Conservation (phyloP, 2,888 invertebrate genomes). For the Anticlea derivata region DNA sequence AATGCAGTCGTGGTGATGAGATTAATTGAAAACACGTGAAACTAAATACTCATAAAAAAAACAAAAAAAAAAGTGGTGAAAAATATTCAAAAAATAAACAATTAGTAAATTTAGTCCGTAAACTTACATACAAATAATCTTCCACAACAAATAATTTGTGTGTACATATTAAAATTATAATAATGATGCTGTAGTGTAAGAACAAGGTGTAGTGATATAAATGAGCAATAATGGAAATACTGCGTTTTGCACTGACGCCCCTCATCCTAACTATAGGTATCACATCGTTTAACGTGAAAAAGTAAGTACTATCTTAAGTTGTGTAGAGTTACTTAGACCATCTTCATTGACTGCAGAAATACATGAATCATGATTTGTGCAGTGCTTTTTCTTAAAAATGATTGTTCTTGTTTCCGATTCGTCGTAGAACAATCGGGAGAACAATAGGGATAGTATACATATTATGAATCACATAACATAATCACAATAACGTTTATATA, state of each 20-base stretch:
- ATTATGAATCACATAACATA: no score
- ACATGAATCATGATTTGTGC: no score
- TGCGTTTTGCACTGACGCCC: conserved; percentile 62
- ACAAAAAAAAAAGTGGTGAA: not conserved
- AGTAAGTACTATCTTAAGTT: conserved; percentile 40
- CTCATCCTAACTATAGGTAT: conserved; percentile 61
- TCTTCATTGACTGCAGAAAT: no score
- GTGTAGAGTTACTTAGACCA: no score
- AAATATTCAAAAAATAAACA: no score
- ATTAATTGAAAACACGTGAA: not conserved
- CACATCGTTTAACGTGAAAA: conserved; percentile 37
- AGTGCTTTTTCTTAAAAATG: no score
- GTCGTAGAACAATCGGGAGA: no score
- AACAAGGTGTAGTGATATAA: conserved; percentile 7
- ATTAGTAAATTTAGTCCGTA: no score
- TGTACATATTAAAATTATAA: conserved; percentile 9
- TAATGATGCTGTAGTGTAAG: conserved; percentile 5
- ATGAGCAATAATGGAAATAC: conserved; percentile 59
- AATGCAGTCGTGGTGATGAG: not conserved
- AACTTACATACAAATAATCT: conserved; percentile 16
- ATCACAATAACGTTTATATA: no score
- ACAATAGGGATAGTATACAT: no score
- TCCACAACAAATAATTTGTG: conserved; percentile 10
- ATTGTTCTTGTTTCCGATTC: no score
- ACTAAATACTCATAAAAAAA: not conserved